Base-by-base conservation (phyloP, 2,888 invertebrate genomes). In the Crioceris asparagi region DNA sequence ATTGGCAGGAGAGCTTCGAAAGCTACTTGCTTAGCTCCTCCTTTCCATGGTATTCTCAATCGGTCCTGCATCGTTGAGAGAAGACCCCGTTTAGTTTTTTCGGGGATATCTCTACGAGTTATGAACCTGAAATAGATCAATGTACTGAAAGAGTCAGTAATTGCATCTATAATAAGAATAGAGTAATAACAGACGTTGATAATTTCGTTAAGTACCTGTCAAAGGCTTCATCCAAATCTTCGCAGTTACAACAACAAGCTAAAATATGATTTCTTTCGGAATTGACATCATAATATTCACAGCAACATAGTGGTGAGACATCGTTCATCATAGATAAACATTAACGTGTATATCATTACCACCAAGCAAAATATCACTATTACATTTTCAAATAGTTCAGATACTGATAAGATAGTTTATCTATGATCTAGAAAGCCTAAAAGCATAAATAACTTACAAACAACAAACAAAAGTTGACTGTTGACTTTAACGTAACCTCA, bases 241-340 rank as follows among this genome's bases (percentile, higher is more conserved):
- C 60, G 49, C 74, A 75, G 55, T 72, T 70, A 54, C 74, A 75
- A 53, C 72, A 74, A 48, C 72, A 74, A 48, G 64, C 68, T 49
- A 75, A 51, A 39, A 75, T 62, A 48, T 74, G 74, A 50, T 62
- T 69, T 40, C 66, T 55, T 49, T 72, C 61, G 37, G 67, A 60
- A 40, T 69, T 57, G 15, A 58, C 54, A 51, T 71, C 68, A 43
- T 70, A 64, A 54, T 74, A 75, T 60, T 75, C 72, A 55, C 75
- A 75, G 52, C 74, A 75, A 53, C 74, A 74, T 46, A 74, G 62
- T 11, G 57, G 41, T n/a, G 30, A 34, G 25, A 31, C 42, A 12
- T 49, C 44, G 32, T 47, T 38, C 32, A 39, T 44, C 49, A 52
- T n/a, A n/a, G n/a, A n/a, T n/a, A n/a, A n/a, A n/a, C n/a, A n/a